Conservation (phyloP, 2,113 vertebrate species). For the Bos indicus region DNA sequence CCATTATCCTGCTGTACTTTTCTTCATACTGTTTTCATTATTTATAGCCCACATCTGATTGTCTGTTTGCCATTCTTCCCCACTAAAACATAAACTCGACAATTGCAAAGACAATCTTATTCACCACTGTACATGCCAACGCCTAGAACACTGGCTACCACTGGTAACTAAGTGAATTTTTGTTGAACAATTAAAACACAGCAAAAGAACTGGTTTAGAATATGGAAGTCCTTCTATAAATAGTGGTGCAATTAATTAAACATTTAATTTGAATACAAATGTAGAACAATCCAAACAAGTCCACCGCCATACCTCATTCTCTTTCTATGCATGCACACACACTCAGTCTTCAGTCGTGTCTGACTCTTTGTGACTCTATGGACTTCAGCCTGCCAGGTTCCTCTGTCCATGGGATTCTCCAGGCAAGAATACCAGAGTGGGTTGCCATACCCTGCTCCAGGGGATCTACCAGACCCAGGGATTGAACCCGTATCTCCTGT, state of each 20-base stretch:
- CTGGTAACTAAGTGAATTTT: neutral
- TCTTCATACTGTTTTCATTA: neutral
- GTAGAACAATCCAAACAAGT: neutral
- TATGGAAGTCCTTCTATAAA: neutral
- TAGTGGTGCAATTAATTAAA: neutral
- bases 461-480: neutral
- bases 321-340: neutral
- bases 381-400: neutral
- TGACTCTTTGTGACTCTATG: accelerated
- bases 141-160: neutral
- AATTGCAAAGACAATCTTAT: neutral
- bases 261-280: neutral
- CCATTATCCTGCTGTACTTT: neutral
- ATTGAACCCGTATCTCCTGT: neutral
- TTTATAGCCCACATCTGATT: neutral
- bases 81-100: neutral
- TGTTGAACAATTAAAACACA: neutral
- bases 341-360: neutral
- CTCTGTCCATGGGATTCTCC: neutral
- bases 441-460: neutral
- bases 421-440: neutral
- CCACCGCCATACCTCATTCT: neutral
- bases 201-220: neutral
- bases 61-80: neutral
- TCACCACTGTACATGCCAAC: neutral